Base-by-base conservation (phyloP, 2,113 vertebrate genomes). In the Scomber scombrus region DNA sequence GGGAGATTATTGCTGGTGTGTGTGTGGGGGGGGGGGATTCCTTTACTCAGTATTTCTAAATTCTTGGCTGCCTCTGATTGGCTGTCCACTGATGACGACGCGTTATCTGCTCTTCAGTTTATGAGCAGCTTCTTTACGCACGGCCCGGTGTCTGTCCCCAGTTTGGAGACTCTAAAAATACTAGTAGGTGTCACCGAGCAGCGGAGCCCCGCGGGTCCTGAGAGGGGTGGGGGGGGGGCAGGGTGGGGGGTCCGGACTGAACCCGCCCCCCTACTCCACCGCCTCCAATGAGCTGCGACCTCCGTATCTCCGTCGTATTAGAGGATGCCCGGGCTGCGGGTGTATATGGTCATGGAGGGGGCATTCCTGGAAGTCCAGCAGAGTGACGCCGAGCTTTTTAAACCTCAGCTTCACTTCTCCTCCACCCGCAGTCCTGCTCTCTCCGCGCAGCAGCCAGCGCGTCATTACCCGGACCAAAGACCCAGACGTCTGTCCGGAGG, bases 281-380 rank as follows among this genome's bases (percentile, higher is more conserved):
- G 13, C 45, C 63, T 64, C 95, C 95, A 96, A 95, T 96, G 78
- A 85, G 83, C 86, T 9, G 45, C 15, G 64, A 76, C 57, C 71
- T 81, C 78, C 14, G 73, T 91, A 87, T 94, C 95, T 82, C 67
- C 64, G 86, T 40, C 71, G 84, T 86, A 81, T 86, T 78, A 68
- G 92, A 88, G 90, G 92, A 84, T 89, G 73, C 91, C 90, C 89
- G 82, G 86, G 87, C 81, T 71, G 84, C 71, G 83, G 85, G 90
- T 90, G 89, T 93, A 92, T 95, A 95, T 95, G 95, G 95, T 94
- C 93, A 94, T 76, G 85, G 91, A 87, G 80, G 94, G 93, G 91
- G 90, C 95, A 96, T 96, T 96, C 96, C 94, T 93, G 88, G 89
- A 91, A 95, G 94, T 95, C 95, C 94, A 93, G 91, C 91, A 58